These are phyloP conservation scores for Channa maculata DNA, from an alignment of 2,113 vertebrate species.

Conservation along the genomic window DNA sequence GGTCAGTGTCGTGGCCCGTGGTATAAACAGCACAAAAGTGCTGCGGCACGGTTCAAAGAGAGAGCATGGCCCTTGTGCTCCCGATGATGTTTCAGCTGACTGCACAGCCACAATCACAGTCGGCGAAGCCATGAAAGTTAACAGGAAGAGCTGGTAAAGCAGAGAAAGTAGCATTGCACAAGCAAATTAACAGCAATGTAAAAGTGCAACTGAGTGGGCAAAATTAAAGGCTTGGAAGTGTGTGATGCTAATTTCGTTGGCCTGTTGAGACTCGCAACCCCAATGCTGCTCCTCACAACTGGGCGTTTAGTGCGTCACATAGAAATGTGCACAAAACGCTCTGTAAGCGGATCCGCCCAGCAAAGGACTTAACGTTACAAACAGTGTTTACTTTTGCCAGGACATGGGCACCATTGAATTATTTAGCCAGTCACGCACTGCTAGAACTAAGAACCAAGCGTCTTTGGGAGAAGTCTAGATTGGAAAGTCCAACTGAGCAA, in stretches of 20 bases:
- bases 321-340: conserved; percentile 13
- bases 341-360: conserved; percentile 20
- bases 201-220: conserved; percentile 10
- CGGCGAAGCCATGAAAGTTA: conserved; percentile 12
- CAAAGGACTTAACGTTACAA: conserved; percentile 60
- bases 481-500: conserved; percentile 57
- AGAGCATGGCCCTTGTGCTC: conserved; percentile 10
- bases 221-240: conserved; percentile 39
- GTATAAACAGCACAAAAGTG: conserved; percentile 26
- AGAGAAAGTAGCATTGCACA: neutral
- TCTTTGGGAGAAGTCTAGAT: conserved; percentile 42
- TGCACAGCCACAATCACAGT: conserved; percentile 30
- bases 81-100: conserved; percentile 10
- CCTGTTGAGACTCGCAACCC: conserved; percentile 31
- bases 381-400: conserved; percentile 57
- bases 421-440: conserved; percentile 35
- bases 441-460: conserved; percentile 14
- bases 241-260: conserved; percentile 32
- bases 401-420: conserved; percentile 51
- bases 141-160: conserved; percentile 46
- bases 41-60: neutral
- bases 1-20: conserved; percentile 15
- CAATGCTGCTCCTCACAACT: conserved; percentile 39
- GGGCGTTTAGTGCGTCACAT: conserved; percentile 32
- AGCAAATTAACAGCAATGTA: conserved; percentile 7